These are phyloP conservation scores for Tyria jacobaeae DNA, from an alignment of 2,888 invertebrate species.

Conservation along the genomic window DNA sequence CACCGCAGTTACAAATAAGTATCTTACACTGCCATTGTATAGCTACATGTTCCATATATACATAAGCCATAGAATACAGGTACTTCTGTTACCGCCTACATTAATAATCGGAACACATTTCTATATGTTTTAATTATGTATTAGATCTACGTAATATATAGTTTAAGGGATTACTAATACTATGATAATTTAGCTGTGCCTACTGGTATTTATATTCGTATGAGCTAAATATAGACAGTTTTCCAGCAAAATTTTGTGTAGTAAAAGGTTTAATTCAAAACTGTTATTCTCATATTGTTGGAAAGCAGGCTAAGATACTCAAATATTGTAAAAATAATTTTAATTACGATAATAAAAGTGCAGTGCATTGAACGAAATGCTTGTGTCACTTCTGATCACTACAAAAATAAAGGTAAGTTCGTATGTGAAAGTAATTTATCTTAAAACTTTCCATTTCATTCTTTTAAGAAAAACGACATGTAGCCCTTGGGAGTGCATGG, in stretches of 20 bases:
- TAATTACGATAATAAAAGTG: constrained; percentile 49
- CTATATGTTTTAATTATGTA: constrained; percentile 18
- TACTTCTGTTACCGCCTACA: constrained; percentile 2
- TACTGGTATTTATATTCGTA: constrained; percentile 43
- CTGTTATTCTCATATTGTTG: constrained; percentile 26
- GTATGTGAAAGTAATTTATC: too few species aligned
- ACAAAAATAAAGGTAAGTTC: background rate
- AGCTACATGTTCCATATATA: constrained; percentile 48
- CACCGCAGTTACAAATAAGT: constrained; percentile 8
- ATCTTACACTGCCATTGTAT: constrained; percentile 61
- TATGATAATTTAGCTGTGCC: constrained; percentile 27
- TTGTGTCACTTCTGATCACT: background rate
- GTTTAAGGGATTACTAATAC: constrained; percentile 39
- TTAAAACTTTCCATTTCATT: too few species aligned
- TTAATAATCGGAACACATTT: constrained; percentile 20
- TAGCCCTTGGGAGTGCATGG: too few species aligned
- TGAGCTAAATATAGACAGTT: constrained; percentile 30
- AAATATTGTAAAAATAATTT: constrained; percentile 43
- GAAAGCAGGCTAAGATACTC: constrained; percentile 55
- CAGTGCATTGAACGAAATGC: constrained; percentile 34
- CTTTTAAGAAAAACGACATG: too few species aligned
- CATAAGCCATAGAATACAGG: constrained; percentile 38
- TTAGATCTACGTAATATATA: constrained; percentile 25
- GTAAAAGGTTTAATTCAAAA: constrained; percentile 25
- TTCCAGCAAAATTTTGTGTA: constrained; percentile 33